Percentiles rank a stretch among this genome's conserved stretches.
Conservation (phyloP, 2,113 vertebrate species). For the Bucco capensis region DNA sequence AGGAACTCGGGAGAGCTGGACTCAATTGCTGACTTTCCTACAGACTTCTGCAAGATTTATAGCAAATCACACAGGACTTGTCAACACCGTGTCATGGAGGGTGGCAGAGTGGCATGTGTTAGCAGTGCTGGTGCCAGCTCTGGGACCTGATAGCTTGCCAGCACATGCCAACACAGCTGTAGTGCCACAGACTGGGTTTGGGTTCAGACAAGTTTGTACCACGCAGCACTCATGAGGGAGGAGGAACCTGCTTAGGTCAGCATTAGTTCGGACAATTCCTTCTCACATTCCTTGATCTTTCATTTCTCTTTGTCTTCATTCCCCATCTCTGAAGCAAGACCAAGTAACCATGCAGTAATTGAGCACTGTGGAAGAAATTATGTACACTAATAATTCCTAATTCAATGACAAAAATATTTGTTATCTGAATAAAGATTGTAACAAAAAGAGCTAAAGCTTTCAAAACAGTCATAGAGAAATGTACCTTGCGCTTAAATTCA, state of each 20-base stretch:
- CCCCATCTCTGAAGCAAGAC: background rate
- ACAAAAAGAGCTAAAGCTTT: background rate
- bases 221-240: background rate
- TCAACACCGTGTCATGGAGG: rapidly evolving
- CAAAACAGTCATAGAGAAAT: background rate
- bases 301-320: background rate
- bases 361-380: background rate
- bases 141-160: rapidly evolving
- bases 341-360: background rate
- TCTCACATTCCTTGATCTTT: background rate
- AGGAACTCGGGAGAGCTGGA: background rate
- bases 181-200: background rate
- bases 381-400: background rate
- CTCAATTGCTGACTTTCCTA: background rate
- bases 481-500: background rate
- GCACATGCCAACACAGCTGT: background rate
- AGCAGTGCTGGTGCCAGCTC: rapidly evolving
- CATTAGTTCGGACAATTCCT: background rate
- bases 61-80: background rate
- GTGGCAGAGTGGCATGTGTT: rapidly evolving
- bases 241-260: background rate
- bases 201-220: background rate
- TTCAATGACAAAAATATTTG: background rate
- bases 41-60: background rate
- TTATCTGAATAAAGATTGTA: background rate